Conservation (phyloP, 2,888 invertebrate genomes). For the Melanostoma mellinum region DNA sequence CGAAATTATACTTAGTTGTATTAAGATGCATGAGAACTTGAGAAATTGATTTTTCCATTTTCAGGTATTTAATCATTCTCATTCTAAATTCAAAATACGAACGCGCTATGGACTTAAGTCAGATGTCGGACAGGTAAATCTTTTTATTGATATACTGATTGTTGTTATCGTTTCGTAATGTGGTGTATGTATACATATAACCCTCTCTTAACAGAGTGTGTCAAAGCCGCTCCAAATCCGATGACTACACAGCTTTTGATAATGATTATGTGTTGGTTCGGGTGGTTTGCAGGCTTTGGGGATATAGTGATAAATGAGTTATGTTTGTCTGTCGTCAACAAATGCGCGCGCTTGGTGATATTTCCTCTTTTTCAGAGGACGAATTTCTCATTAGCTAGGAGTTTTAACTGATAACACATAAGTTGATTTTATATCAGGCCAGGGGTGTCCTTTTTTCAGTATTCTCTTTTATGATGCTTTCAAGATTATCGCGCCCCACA, state of each 20-base stretch:
- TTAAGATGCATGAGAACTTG: background rate
- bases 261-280: slow-evolving; percentile 50
- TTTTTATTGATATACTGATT: slow-evolving; percentile 46
- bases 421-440: slow-evolving; percentile 32
- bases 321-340: slow-evolving; percentile 51
- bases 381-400: slow-evolving; percentile 40
- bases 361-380: slow-evolving; percentile 34
- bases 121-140: background rate
- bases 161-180: slow-evolving; percentile 57
- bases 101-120: slow-evolving; percentile 26
- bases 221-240: slow-evolving; percentile 57
- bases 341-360: slow-evolving; percentile 73
- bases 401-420: slow-evolving; percentile 52
- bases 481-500: slow-evolving; percentile 46
- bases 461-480: slow-evolving; percentile 27
- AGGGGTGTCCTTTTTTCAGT: slow-evolving; percentile 47
- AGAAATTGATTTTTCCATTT: background rate
- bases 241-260: slow-evolving; percentile 54
- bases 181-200: slow-evolving; percentile 2
- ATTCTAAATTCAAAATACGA: slow-evolving; percentile 39
- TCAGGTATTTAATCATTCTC: background rate
- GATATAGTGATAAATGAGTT: slow-evolving; percentile 50
- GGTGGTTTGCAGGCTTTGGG: slow-evolving; percentile 29
- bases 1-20: background rate
- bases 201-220: slow-evolving; percentile 45